Evolutionary conservation across 2,888 invertebrate species (phyloP).

Genomic region (Poecilobothrus nobilitatus): DNA sequence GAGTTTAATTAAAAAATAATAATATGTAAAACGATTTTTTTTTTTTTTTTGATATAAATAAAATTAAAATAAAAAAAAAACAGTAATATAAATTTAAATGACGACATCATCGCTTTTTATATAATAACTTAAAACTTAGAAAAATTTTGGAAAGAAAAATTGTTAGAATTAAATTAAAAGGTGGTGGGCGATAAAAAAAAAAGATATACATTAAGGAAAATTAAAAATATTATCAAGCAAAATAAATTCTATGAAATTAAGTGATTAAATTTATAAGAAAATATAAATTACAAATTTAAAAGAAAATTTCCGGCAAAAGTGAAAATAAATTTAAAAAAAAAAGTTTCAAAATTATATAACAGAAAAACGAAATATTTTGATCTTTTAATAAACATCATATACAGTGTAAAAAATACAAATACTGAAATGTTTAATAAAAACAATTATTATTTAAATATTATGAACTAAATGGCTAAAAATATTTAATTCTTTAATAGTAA

Average conservation of each 20-base stretch:
- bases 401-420: background rate
- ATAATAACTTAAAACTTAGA: background rate
- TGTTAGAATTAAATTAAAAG: background rate
- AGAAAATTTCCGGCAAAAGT: background rate
- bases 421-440: background rate
- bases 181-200: background rate
- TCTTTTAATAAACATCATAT: background rate
- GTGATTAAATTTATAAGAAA: background rate
- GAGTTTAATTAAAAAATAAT: too few species aligned
- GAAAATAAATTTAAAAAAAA: too few species aligned
- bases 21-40: too few species aligned
- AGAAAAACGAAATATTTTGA: background rate
- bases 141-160: too few species aligned
- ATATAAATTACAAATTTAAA: background rate
- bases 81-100: background rate
- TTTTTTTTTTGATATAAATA: too few species aligned
- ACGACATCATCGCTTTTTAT: slow-evolving; percentile 1
- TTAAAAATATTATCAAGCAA: background rate
- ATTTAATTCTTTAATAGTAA: too few species aligned
- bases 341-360: too few species aligned
- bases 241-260: background rate
- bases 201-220: background rate
- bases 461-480: background rate
- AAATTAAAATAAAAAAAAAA: background rate
- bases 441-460: background rate